Base-by-base conservation (phyloP, 2,113 vertebrate genomes). In the Actinemys pallida region DNA sequence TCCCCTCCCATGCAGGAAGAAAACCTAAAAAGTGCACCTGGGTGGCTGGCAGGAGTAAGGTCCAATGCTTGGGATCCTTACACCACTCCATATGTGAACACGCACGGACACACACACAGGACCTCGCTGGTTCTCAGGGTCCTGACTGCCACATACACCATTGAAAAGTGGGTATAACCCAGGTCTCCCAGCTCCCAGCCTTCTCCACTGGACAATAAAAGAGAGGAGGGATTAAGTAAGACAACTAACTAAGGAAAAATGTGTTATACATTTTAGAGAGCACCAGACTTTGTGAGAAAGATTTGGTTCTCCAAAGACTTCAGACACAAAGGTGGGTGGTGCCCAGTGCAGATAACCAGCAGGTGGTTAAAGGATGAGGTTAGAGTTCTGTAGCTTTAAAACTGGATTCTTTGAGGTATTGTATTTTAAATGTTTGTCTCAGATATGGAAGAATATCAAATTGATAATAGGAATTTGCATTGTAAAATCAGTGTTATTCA, bases 401-500 rank as follows among this genome's bases (percentile, higher is more conserved):
- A 16, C 35, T 87, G 81, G 45, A 72, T 39, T 84, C n/a, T 84
- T 35, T 29, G 47, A 82, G 62, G 35, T 45, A 29, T 31, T 22
- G 2, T 80, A 65, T 89, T 25, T 92, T 65, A 45, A 89, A 5
- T 25, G 56, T 82, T 82, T 80, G 35, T 87, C 86, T 56, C 5
- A 25, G 72, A 5, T 57, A 31, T 95, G 84, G 84, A 94, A 76
- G 10, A 25, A 90, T 50, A 84, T 84, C 1, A 54, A 94, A 88
- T 50, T 7, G 9, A 12, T 35, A 93, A 76, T 76, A 39, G 39
- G 62, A 35, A 42, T 42, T 42, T 42, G 25, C 84, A 25, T 14
- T 22, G 81, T 78, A 47, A 56, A 91, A 62, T 79, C 81, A 29
- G 14, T 82, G 4, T 75, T 75, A 75, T 65, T 88, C 84, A 45